phyloP scores from a whole-genome alignment of 2,797 vertebrate genomes.

The Hybognathus amarus region DNA sequence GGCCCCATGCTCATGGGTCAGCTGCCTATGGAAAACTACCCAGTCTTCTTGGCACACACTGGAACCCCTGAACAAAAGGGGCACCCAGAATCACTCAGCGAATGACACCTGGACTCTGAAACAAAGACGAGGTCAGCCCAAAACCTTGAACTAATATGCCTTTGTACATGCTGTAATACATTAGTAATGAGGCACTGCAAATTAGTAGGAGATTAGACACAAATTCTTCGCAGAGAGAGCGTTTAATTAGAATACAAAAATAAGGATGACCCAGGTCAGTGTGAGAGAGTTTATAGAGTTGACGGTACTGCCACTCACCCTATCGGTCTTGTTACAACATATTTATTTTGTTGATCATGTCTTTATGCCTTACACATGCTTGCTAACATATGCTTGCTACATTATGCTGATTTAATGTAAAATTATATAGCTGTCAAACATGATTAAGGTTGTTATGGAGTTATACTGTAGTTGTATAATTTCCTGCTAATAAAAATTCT shows the following conservation, averaged over 20 bases:
- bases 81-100: constrained; percentile 7
- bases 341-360: neutral
- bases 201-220: neutral
- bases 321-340: neutral
- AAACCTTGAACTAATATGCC: neutral
- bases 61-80: constrained; percentile 46
- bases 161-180: neutral
- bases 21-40: constrained; percentile 49
- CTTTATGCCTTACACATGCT: neutral
- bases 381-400: neutral
- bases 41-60: constrained; percentile 38
- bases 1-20: constrained; percentile 23
- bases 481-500: neutral
- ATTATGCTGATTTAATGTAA: neutral
- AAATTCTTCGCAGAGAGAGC: neutral
- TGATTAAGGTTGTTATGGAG: neutral
- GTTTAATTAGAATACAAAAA: neutral
- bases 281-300: neutral
- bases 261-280: neutral
- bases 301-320: neutral
- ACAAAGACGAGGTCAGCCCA: constrained; percentile 17
- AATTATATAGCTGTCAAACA: neutral
- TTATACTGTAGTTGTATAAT: neutral
- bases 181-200: neutral
- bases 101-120: constrained; percentile 20